A percentile compares a stretch with the other conserved stretches of the same genome.
Conservation (phyloP, 2,113 vertebrate species). For the Saccopteryx bilineata region DNA sequence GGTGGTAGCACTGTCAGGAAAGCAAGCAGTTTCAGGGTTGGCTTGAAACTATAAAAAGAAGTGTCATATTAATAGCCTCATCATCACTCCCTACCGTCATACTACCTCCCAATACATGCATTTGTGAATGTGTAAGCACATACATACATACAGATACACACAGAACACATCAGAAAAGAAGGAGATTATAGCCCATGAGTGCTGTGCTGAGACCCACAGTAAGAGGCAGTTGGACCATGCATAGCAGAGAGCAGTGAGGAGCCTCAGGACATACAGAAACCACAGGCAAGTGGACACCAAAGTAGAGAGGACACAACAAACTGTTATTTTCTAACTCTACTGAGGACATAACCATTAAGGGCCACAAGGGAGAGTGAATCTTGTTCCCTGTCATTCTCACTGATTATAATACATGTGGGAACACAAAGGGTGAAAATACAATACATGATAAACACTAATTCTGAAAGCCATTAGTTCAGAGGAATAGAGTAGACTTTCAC, state of each 20-base stretch:
- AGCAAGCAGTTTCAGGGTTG: neutral
- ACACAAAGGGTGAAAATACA: constrained; percentile 28
- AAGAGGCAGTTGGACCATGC: neutral
- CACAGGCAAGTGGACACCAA: neutral
- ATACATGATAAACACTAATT: neutral
- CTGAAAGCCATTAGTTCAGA: constrained; percentile 31
- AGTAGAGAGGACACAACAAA: neutral
- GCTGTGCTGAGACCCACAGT: neutral
- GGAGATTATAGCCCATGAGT: neutral
- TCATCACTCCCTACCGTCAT: neutral
- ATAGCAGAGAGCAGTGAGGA: neutral
- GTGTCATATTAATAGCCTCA: neutral
- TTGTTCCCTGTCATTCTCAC: neutral
- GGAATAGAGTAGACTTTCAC: neutral
- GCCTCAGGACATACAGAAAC: neutral
- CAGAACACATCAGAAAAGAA: neutral
- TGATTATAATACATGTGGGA: neutral
- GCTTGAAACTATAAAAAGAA: constrained; percentile 32
- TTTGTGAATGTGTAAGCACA: neutral
- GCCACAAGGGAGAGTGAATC: neutral
- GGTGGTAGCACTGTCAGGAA: neutral
- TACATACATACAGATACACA: neutral
- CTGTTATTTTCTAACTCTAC: neutral
- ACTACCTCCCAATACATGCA: neutral
- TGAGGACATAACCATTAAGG: neutral